These are phyloP conservation scores for Aspiorhynchus laticeps DNA, from an alignment of 2,113 vertebrate genomes.

Conservation along the genomic window DNA sequence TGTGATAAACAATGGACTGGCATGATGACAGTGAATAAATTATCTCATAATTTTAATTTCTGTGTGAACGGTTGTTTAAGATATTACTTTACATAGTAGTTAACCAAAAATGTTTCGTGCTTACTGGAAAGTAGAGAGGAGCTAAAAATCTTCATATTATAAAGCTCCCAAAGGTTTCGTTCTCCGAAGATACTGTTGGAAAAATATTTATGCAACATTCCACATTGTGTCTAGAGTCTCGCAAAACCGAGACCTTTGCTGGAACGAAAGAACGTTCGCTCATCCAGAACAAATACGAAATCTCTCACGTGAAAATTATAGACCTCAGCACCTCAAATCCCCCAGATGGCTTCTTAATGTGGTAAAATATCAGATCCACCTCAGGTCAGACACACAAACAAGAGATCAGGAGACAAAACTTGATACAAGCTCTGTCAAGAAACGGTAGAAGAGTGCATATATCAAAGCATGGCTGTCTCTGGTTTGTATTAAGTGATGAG, in stretches of 20 bases:
- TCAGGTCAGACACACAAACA: slow-evolving; percentile 25
- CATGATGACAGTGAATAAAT: neutral
- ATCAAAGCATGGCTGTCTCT: neutral
- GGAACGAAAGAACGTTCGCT: slow-evolving; percentile 30
- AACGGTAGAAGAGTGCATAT: neutral
- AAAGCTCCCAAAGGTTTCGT: slow-evolving; percentile 38
- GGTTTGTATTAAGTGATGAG: slow-evolving; percentile 33
- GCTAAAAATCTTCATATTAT: slow-evolving; percentile 34
- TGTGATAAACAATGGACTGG: neutral
- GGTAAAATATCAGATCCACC: slow-evolving; percentile 38
- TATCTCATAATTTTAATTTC: neutral
- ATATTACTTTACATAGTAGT: slow-evolving; percentile 35
- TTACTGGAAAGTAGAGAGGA: slow-evolving; percentile 17
- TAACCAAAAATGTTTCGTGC: slow-evolving; percentile 32
- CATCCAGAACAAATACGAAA: slow-evolving; percentile 55
- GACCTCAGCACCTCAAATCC: slow-evolving; percentile 38
- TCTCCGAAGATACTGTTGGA: slow-evolving; percentile 25
- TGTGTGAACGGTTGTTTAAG: neutral
- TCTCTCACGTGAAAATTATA: slow-evolving; percentile 50
- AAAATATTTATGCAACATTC: slow-evolving; percentile 55
- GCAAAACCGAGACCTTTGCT: slow-evolving; percentile 33
- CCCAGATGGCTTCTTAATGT: slow-evolving; percentile 33
- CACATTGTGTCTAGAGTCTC: slow-evolving; percentile 47
- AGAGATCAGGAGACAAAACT: slow-evolving; percentile 7
- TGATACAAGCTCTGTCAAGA: slow-evolving; percentile 16